Conservation (phyloP, 2,888 invertebrate species). For the Parnassius smintheus region DNA sequence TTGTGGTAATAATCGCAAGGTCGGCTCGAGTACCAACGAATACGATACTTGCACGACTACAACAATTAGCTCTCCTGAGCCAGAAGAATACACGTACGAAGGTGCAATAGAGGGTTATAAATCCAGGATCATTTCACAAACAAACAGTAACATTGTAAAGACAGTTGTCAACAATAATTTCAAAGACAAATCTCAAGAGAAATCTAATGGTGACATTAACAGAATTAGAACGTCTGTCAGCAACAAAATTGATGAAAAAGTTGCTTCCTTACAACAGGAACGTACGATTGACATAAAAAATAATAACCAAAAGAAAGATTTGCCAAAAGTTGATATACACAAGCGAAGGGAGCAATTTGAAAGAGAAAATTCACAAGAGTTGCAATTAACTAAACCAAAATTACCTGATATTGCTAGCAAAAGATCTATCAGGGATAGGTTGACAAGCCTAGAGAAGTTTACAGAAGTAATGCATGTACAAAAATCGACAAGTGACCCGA, state of each 20-base stretch:
- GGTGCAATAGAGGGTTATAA: slow-evolving; percentile 93
- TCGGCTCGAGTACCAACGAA: slow-evolving; percentile 78
- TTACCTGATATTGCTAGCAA: slow-evolving; percentile 83
- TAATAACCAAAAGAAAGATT: slow-evolving; percentile 77
- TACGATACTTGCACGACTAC: slow-evolving; percentile 86
- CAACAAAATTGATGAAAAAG: slow-evolving; percentile 83
- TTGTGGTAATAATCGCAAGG: slow-evolving; percentile 70
- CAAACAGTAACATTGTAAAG: slow-evolving; percentile 71
- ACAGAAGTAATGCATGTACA: slow-evolving; percentile 77
- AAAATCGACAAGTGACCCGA: slow-evolving; percentile 70
- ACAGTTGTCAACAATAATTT: slow-evolving; percentile 67
- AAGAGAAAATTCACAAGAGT: slow-evolving; percentile 81
- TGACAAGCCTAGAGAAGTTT: slow-evolving; percentile 85
- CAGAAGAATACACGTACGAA: slow-evolving; percentile 92
- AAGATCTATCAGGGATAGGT: slow-evolving; percentile 86
- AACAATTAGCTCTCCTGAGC: slow-evolving; percentile 85
- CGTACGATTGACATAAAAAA: slow-evolving; percentile 68
- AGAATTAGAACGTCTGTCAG: slow-evolving; percentile 73
- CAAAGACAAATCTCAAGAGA: slow-evolving; percentile 73
- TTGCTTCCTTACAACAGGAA: slow-evolving; percentile 81
- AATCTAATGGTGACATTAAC: slow-evolving; percentile 64
- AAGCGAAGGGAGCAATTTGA: slow-evolving; percentile 93
- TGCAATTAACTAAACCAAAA: slow-evolving; percentile 75
- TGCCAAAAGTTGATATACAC: slow-evolving; percentile 90
- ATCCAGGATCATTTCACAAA: slow-evolving; percentile 85